phyloP scores from a whole-genome alignment of 2,888 invertebrate species.

The Osmoderma eremita region DNA sequence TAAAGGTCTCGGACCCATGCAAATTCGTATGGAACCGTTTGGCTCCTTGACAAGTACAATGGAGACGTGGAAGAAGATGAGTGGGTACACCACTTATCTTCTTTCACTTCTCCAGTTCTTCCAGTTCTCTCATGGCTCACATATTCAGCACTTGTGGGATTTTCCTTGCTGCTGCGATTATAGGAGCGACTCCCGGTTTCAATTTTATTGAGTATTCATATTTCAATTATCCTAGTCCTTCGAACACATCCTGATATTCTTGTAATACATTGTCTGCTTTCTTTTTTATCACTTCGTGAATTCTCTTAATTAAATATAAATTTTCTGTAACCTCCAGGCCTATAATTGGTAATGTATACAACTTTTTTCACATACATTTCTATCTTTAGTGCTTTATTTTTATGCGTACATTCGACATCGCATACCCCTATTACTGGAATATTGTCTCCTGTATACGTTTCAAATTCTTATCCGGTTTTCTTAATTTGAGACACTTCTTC shows the following conservation, averaged over 20 bases:
- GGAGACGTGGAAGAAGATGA: no score
- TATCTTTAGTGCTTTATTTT: constrained; percentile 1
- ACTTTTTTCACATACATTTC: not conserved
- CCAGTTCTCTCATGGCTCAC: no score
- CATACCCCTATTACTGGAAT: constrained; percentile 12
- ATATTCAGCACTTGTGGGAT: no score
- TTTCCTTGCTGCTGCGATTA: no score
- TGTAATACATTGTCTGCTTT: constrained; percentile 26
- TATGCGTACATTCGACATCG: no score
- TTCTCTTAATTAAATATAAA: constrained; percentile 13
- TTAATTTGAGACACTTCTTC: constrained; percentile 30
- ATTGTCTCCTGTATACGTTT: constrained; percentile 17
- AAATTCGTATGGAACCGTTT: no score
- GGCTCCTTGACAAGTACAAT: no score
- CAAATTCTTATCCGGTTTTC: not conserved
- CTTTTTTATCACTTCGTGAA: not conserved
- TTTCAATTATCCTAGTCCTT: constrained; percentile 45
- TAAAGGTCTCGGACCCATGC: no score
- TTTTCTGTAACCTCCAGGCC: constrained; percentile 24
- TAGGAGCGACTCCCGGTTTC: no score
- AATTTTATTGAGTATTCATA: no score
- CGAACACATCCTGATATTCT: constrained; percentile 42
- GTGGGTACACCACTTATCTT: no score
- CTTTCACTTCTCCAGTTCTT: no score
- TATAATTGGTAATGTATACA: constrained; percentile 7